Evolutionary conservation across 2,797 vertebrate species (phyloP).

Genomic region (Pyrrhura leucotis): DNA sequence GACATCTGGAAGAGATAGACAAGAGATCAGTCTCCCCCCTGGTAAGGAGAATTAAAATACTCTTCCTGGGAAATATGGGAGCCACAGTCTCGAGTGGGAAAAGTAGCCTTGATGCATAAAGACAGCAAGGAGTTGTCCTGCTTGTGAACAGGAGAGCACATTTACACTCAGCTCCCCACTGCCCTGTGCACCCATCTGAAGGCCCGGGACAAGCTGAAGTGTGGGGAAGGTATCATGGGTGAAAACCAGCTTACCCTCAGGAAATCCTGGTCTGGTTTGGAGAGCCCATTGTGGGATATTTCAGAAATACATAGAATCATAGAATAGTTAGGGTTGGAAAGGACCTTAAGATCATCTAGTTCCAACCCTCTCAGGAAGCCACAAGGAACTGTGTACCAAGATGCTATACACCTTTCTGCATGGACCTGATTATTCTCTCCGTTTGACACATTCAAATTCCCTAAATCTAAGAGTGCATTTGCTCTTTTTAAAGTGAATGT

Average conservation of each 20-base stretch:
- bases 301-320: neutral
- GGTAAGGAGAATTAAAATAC: constrained; percentile 63
- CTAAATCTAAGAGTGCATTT: neutral
- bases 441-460: neutral
- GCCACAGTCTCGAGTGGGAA: neutral
- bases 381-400: neutral
- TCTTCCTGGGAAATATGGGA: neutral
- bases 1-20: constrained; percentile 77
- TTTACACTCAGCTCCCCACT: neutral
- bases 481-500: neutral
- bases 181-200: neutral
- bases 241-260: neutral
- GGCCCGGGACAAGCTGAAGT: neutral
- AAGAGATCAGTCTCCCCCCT: constrained; percentile 72
- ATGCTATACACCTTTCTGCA: neutral
- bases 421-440: neutral
- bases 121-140: neutral
- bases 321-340: too few relatives aligned
- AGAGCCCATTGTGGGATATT: neutral
- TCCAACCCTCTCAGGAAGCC: neutral
- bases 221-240: neutral
- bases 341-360: too few relatives aligned
- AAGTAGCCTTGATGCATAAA: neutral
- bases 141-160: fast-evolving
- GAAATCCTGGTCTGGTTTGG: neutral